phyloP scores from a whole-genome alignment of 2,113 vertebrate genomes.

The Halcyon malimbica region DNA sequence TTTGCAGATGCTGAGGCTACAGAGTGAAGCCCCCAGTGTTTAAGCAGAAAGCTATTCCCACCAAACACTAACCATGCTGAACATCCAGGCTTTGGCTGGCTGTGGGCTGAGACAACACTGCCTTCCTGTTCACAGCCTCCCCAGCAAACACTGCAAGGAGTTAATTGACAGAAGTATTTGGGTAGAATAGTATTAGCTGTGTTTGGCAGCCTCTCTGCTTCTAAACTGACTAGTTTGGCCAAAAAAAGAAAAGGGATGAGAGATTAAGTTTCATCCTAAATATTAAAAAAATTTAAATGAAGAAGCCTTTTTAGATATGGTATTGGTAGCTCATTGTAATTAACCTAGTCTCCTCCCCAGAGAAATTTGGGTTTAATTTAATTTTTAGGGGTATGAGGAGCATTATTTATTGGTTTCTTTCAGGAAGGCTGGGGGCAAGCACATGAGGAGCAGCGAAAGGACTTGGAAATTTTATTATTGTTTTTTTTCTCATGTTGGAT shows the following conservation, averaged over 20 bases:
- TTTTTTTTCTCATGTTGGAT: not conserved
- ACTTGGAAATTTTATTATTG: not conserved
- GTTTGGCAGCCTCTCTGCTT: not conserved
- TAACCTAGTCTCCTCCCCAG: constrained; percentile 48
- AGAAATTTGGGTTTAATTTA: constrained; percentile 61
- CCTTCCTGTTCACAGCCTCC: not conserved
- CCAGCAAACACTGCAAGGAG: not conserved
- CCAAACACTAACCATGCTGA: not conserved
- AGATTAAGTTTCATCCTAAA: constrained; percentile 15
- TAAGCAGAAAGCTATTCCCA: not conserved
- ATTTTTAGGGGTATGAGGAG: constrained; percentile 48
- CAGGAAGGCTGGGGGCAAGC: constrained; percentile 18
- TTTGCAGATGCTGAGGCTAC: not conserved
- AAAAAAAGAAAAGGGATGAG: not conserved
- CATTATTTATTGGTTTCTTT: constrained; percentile 43
- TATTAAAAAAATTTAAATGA: constrained; percentile 29
- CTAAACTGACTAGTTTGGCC: not conserved
- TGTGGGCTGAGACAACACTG: not conserved
- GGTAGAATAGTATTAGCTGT: not conserved
- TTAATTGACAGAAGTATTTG: not conserved
- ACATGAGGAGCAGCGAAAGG: not conserved
- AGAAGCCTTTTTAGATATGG: not conserved
- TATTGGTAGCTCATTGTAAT: constrained; percentile 55
- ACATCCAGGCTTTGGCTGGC: not conserved
- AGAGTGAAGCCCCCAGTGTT: not conserved